Conservation (phyloP, 2,797 vertebrate species). For the Schizopygopsis pylzovi region DNA sequence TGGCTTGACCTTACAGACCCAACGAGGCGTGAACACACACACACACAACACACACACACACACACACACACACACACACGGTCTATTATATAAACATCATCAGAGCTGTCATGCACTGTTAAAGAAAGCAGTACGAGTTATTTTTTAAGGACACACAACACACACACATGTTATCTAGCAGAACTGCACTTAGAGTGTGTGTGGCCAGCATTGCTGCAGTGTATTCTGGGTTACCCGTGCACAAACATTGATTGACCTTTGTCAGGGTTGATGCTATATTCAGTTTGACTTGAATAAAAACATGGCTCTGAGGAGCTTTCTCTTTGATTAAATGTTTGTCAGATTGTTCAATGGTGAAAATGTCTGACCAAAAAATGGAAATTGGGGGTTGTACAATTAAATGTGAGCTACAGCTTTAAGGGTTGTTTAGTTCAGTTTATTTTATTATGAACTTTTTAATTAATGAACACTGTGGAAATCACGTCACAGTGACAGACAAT, state of each 20-base stretch:
- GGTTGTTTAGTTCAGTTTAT: background rate
- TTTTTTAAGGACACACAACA: background rate
- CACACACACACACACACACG: background rate
- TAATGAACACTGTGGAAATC: background rate
- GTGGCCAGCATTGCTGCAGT: background rate
- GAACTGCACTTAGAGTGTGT: background rate
- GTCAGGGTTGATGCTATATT: background rate
- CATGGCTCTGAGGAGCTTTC: background rate
- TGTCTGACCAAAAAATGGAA: background rate
- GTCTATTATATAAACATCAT: slow-evolving; percentile 30
- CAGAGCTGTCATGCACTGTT: slow-evolving; percentile 30
- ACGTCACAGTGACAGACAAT: background rate
- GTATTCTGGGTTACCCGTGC: background rate
- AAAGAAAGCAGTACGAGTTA: background rate
- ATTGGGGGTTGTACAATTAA: background rate
- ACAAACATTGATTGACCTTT: background rate
- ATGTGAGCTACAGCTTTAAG: background rate
- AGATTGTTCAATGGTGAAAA: background rate
- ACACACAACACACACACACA: background rate
- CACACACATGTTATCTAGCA: background rate
- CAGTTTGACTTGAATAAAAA: background rate
- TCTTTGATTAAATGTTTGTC: background rate
- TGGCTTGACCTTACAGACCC: slow-evolving; percentile 31
- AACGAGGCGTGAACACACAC: slow-evolving; percentile 35
- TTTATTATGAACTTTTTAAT: background rate